These are phyloP conservation scores for Papilio helenus DNA, from an alignment of 1,140 invertebrate species.

Conservation along the genomic window DNA sequence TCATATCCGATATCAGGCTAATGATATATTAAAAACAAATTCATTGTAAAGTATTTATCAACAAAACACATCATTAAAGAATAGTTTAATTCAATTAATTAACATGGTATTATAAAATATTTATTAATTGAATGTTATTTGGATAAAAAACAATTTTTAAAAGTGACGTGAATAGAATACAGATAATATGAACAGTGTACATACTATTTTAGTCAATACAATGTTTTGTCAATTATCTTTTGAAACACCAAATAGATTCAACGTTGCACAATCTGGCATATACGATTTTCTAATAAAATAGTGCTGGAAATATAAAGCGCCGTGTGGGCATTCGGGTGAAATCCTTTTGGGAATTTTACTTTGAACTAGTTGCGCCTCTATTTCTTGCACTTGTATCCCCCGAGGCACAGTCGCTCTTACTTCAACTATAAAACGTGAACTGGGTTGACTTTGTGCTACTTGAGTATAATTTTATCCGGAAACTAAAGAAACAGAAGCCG, in stretches of 20 bases:
- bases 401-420: not conserved
- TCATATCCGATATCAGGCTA: not conserved
- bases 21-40: not conserved
- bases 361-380: slow-evolving; percentile 21
- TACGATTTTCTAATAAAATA: slow-evolving; percentile 5
- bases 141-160: no score
- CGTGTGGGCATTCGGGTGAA: slow-evolving; percentile 5
- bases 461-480: no score
- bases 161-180: no score
- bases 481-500: no score
- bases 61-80: not conserved
- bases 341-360: slow-evolving; percentile 32
- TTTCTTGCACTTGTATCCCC: slow-evolving; percentile 17
- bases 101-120: no score
- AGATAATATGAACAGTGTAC: no score
- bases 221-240: no score
- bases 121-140: no score
- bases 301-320: not conserved
- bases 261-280: not conserved
- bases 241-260: not conserved
- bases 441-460: slow-evolving; percentile 2
- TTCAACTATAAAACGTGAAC: slow-evolving; percentile 30
- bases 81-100: no score
- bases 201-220: no score
- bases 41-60: not conserved